These are phyloP conservation scores for Drosophila eohydei DNA, from an alignment of 2,888 invertebrate species.

Conservation along the genomic window DNA sequence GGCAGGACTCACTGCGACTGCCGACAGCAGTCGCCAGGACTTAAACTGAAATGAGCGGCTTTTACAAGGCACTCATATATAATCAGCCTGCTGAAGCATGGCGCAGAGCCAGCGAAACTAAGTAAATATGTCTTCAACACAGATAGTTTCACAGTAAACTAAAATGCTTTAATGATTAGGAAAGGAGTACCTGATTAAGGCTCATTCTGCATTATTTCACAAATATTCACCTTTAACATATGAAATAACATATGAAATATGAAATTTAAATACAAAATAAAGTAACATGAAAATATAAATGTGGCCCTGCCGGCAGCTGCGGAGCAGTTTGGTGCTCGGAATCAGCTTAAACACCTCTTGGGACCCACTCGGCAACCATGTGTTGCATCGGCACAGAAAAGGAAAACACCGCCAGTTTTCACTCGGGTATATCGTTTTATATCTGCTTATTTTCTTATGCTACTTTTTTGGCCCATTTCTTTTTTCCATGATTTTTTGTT, in stretches of 20 bases:
- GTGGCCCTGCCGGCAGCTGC: neutral
- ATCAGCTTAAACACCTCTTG: constrained; percentile 69
- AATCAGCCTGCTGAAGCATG: neutral
- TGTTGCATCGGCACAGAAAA: constrained; percentile 55
- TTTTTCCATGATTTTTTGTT: constrained; percentile 8
- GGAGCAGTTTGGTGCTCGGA: constrained; percentile 27
- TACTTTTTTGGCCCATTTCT: constrained; percentile 15
- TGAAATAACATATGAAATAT: too few relatives aligned
- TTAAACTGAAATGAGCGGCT: constrained; percentile 11
- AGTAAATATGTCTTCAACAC: neutral
- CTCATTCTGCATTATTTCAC: neutral
- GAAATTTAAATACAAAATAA: neutral
- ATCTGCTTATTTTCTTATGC: constrained; percentile 50
- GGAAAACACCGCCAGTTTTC: constrained; percentile 33
- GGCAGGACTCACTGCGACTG: neutral
- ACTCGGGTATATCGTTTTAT: constrained; percentile 50
- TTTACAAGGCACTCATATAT: constrained; percentile 13
- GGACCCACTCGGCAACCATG: constrained; percentile 56
- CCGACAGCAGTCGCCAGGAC: constrained; percentile 12
- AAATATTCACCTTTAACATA: neutral
- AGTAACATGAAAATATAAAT: neutral
- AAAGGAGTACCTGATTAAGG: neutral
- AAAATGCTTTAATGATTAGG: too few relatives aligned
- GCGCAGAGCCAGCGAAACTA: neutral
- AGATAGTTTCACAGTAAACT: too few relatives aligned